Percentiles rank a stretch among this genome's conserved stretches.
phyloP scores from a whole-genome alignment of 2,113 vertebrate genomes.

The Ctenodactylus gundi region DNA sequence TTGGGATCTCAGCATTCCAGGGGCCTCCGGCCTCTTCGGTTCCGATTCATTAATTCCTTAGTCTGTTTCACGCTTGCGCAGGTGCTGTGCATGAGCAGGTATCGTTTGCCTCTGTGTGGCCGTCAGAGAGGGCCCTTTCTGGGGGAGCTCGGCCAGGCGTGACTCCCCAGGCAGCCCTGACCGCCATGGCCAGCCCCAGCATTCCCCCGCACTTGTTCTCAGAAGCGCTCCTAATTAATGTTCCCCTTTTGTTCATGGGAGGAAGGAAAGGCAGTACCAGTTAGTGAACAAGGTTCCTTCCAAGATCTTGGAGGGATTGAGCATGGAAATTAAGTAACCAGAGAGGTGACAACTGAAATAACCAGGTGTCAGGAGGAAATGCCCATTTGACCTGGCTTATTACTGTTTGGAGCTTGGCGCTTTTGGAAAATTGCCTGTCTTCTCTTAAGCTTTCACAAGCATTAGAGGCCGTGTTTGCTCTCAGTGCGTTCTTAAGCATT shows the following conservation, averaged over 20 bases:
- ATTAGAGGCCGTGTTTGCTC: conserved; percentile 1
- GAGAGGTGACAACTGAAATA: not conserved
- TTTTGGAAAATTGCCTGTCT: conserved; percentile 29
- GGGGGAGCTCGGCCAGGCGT: not conserved
- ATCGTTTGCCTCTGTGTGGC: not conserved
- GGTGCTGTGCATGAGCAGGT: not conserved
- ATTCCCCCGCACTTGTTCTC: not conserved
- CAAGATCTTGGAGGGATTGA: not conserved
- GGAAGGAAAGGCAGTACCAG: not conserved
- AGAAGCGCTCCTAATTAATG: not conserved
- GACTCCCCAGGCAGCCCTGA: not conserved
- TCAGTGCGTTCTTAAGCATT: not conserved
- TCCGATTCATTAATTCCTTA: not conserved
- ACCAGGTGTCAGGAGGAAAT: not conserved
- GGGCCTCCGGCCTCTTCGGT: not conserved
- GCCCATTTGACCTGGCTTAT: not conserved
- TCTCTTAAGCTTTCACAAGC: not conserved
- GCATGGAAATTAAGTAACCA: not conserved
- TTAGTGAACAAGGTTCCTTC: not conserved
- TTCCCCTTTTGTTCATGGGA: not conserved
- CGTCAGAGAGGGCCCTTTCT: not conserved
- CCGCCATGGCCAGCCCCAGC: not conserved
- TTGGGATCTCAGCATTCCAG: no score
- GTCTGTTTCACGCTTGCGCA: not conserved
- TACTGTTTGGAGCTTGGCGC: not conserved